Evolutionary conservation across 2,888 invertebrate species (phyloP).

Genomic region (Drosophila sordidapex): DNA sequence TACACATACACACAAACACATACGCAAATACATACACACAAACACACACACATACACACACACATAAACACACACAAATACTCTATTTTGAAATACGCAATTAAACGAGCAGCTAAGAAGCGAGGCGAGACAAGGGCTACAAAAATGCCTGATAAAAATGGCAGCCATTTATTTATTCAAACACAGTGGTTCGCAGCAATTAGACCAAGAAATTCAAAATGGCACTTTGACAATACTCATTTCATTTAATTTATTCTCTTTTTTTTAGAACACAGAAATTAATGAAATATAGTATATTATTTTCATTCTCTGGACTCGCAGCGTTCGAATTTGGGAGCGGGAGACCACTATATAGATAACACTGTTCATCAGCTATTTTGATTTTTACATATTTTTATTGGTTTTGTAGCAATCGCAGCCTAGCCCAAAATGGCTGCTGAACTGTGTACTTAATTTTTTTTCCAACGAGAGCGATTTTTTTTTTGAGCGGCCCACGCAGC

Average conservation of each 20-base stretch:
- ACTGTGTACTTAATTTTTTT: conserved; percentile 25
- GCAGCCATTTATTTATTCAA: conserved; percentile 22
- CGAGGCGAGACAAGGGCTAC: conserved; percentile 1
- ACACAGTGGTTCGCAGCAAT: neutral
- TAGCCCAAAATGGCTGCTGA: conserved; percentile 51
- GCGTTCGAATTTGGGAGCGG: neutral
- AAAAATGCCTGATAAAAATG: conserved; percentile 36
- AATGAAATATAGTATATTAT: neutral
- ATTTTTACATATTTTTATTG: neutral
- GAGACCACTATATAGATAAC: conserved; percentile 37
- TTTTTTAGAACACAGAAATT: neutral
- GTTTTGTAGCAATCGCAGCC: conserved; percentile 7
- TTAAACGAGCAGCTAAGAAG: conserved; percentile 25
- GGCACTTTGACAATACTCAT: neutral
- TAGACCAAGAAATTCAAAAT: neutral
- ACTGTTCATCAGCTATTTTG: conserved; percentile 9
- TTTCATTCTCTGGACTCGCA: too few species aligned
- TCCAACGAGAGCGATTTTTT: conserved; percentile 15
- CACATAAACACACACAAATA: neutral
- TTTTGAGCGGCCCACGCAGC: conserved; percentile 55
- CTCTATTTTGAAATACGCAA: conserved; percentile 5
- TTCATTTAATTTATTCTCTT: neutral
- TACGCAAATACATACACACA: neutral
- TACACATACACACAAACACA: neutral
- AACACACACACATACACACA: neutral